phyloP scores from a whole-genome alignment of 1,140 invertebrate genomes.

The Aphidius ervi region DNA sequence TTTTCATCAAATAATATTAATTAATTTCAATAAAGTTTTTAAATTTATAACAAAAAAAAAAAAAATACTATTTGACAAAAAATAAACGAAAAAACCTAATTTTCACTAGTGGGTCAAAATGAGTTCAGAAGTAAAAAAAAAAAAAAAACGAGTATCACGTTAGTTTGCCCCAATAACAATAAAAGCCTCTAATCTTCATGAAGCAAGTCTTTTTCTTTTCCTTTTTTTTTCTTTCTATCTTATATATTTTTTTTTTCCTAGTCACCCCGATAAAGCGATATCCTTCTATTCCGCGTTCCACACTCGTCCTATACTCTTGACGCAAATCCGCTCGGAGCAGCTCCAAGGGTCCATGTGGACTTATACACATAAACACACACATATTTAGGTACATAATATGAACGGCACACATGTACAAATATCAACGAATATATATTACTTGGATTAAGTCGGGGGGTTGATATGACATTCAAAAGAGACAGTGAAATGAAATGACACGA shows the following conservation, averaged over 20 bases:
- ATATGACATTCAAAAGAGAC: slow-evolving; percentile 8
- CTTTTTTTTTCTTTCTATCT: not conserved
- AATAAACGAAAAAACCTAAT: not conserved
- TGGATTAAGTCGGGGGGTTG: slow-evolving; percentile 15
- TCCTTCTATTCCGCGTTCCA: too few species aligned
- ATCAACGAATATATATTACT: not conserved
- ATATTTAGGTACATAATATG: too few species aligned
- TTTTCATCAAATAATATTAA: too few species aligned
- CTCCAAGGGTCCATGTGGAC: too few species aligned
- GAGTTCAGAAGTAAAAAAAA: not conserved
- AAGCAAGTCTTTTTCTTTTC: slow-evolving; percentile 23
- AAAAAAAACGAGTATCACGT: slow-evolving; percentile 14
- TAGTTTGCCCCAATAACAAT: slow-evolving; percentile 32
- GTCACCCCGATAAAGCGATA: not conserved
- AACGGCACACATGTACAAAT: too few species aligned
- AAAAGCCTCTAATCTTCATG: slow-evolving; percentile 36
- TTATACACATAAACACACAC: too few species aligned
- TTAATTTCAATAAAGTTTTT: too few species aligned
- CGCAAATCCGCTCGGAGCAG: too few species aligned
- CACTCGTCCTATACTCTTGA: too few species aligned
- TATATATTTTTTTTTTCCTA: not conserved
- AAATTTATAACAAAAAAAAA: too few species aligned
- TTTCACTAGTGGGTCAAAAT: slow-evolving; percentile 1
- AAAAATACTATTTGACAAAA: too few species aligned
- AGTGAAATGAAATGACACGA: slow-evolving; percentile 3